phyloP scores from a whole-genome alignment of 2,113 vertebrate genomes.

The Anolis sagrei region DNA sequence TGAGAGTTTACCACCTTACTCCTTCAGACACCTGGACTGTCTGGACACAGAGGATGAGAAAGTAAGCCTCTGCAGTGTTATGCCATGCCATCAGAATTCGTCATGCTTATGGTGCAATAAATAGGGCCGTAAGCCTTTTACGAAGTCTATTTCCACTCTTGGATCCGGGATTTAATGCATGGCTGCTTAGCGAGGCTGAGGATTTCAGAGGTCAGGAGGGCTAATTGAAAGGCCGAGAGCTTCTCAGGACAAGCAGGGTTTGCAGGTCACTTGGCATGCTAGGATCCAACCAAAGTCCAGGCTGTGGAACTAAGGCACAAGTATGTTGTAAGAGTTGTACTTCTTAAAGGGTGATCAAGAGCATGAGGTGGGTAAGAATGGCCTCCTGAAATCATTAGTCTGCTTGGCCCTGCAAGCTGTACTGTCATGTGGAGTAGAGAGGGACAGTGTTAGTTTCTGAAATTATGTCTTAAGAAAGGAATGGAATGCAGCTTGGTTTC shows the following conservation, averaged over 20 bases:
- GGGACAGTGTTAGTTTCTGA: rapidly evolving
- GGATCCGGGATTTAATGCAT: constrained; percentile 79
- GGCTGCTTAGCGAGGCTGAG: constrained; percentile 75
- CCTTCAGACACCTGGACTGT: constrained; percentile 35
- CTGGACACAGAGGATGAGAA: constrained; percentile 28
- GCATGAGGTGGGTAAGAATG: rapidly evolving
- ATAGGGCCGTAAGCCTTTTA: constrained; percentile 77
- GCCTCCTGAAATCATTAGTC: not conserved
- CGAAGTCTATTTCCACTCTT: constrained; percentile 79
- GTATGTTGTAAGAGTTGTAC: not conserved
- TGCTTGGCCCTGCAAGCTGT: not conserved
- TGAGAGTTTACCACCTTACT: not conserved
- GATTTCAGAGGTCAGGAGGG: constrained; percentile 77
- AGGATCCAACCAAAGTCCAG: not conserved
- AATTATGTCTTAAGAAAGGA: constrained; percentile 1
- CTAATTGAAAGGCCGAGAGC: constrained; percentile 76
- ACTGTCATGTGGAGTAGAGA: not conserved
- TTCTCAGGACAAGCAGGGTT: constrained; percentile 13
- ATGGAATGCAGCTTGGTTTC: constrained; percentile 8
- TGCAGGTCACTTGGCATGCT: rapidly evolving
- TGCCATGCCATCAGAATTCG: constrained; percentile 40
- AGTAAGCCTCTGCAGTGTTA: constrained; percentile 3
- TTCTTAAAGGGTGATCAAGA: rapidly evolving
- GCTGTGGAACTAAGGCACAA: not conserved
- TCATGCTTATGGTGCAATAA: constrained; percentile 74